Conservation (phyloP, 2,797 vertebrate species). For the Acanthopagrus latus region DNA sequence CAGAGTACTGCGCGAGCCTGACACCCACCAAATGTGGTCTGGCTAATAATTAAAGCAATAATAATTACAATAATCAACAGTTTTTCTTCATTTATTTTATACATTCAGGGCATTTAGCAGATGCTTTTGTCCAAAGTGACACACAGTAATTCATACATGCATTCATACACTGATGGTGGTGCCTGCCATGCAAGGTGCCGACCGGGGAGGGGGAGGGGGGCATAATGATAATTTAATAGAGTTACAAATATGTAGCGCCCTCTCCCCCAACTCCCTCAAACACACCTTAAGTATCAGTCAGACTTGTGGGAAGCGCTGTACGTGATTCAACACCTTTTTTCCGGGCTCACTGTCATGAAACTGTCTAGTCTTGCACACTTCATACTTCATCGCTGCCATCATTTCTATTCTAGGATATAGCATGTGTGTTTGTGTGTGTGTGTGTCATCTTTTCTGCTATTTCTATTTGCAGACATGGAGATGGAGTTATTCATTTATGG, state of each 20-base stretch:
- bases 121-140: too few relatives aligned
- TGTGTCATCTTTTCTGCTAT: background rate
- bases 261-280: too few relatives aligned
- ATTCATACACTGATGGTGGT: too few relatives aligned
- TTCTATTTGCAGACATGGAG: background rate
- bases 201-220: too few relatives aligned
- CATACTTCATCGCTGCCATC: slow-evolving; percentile 30
- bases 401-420: slow-evolving; percentile 36
- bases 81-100: too few relatives aligned
- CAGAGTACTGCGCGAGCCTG: background rate
- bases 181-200: too few relatives aligned
- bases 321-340: background rate
- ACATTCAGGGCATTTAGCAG: too few relatives aligned
- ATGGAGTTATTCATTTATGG: too few relatives aligned
- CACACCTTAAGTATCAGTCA: background rate
- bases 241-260: too few relatives aligned
- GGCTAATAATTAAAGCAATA: background rate
- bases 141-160: too few relatives aligned
- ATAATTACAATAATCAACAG: too few relatives aligned
- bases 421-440: slow-evolving; percentile 13
- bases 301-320: slow-evolving; percentile 22
- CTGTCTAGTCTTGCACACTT: slow-evolving; percentile 33
- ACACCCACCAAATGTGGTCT: background rate
- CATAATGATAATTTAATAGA: too few relatives aligned
- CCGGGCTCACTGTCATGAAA: slow-evolving; percentile 22